Evolutionary conservation across 2,113 vertebrate genomes (phyloP).

Genomic region (Monopterus albus): DNA sequence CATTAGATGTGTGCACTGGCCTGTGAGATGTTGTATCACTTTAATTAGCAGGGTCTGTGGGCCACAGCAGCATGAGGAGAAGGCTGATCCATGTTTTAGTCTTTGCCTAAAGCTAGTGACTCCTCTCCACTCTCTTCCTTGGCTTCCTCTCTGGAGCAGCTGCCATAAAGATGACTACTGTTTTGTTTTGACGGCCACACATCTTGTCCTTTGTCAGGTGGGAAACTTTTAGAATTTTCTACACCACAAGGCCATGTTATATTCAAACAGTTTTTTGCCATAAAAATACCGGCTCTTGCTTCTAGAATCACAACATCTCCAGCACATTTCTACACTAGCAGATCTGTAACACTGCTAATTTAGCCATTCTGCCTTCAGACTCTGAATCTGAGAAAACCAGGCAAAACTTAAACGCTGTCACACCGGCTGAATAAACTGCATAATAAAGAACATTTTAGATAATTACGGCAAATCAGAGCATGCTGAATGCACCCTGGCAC

Average conservation of each 20-base stretch:
- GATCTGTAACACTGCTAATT: constrained; percentile 13
- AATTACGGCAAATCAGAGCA: constrained; percentile 61
- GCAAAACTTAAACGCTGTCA: constrained; percentile 58
- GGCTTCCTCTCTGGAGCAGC: constrained; percentile 23
- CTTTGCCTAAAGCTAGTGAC: constrained; percentile 58
- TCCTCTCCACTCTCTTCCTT: constrained; percentile 21
- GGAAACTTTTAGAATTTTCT: neutral
- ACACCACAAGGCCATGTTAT: neutral
- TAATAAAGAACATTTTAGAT: constrained; percentile 72
- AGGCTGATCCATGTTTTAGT: constrained; percentile 73
- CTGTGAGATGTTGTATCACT: constrained; percentile 82
- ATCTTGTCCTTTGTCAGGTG: neutral
- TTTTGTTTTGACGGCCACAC: neutral
- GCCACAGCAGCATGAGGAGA: constrained; percentile 50
- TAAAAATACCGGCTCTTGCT: neutral
- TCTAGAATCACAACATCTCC: neutral
- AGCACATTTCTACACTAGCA: constrained; percentile 14
- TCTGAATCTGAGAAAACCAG: constrained; percentile 45
- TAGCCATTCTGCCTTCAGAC: constrained; percentile 29
- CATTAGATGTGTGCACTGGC: constrained; percentile 79
- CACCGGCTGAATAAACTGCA: constrained; percentile 60
- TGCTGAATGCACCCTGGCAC: constrained; percentile 62
- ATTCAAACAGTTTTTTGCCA: constrained; percentile 1
- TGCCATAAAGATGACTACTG: neutral
- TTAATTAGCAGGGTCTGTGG: constrained; percentile 79